Evolutionary conservation across 2,113 vertebrate genomes (phyloP), one percentile per base, ranked within the genome.

Genomic region (Triplophysa rosa): DNA sequence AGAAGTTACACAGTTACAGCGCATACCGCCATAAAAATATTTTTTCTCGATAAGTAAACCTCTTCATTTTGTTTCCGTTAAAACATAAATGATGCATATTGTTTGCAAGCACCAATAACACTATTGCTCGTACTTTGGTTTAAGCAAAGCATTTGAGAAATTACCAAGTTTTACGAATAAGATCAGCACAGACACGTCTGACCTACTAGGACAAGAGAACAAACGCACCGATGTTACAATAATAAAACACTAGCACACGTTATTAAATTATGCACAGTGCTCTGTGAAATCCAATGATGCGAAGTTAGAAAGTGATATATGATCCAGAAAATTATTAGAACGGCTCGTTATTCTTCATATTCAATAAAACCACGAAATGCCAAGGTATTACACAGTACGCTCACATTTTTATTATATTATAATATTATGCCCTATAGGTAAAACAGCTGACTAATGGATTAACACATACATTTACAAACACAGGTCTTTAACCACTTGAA

Each of bases 221-320:
- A 58, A 37, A 71, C 17, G 24, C 67, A 37, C n/a, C 17, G 52
- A 21, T 21, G 33, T 56, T 26, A 49, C 3, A 8, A 16, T 37
- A 33, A 52, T 33, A 56, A 70, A 70, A 70, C 24, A 33, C 29
- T 10, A 29, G 29, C 10, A 19, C 16, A 14, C 69, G 2, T 72
- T 59, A 71, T 58, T 71, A 16, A 58, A 71, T 71, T 40, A 59
- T 72, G 69, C 54, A 52, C 14, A 37, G 29, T 40, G 19, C 37
- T 21, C 29, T 12, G 6, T 58, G 26, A 21, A 71, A 58, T 8
- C 52, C 29, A 58, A 21, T 23, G n/a, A 58, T 8, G 19, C 19
- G 21, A 11, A 45, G 37, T 42, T n/a, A 56, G 10, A 21, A 11
- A 21, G 52, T 71, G 52, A 71, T 71, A 23, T 16, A 23, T 23